phyloP scores from a whole-genome alignment of 2,797 vertebrate genomes.

The Falco biarmicus region DNA sequence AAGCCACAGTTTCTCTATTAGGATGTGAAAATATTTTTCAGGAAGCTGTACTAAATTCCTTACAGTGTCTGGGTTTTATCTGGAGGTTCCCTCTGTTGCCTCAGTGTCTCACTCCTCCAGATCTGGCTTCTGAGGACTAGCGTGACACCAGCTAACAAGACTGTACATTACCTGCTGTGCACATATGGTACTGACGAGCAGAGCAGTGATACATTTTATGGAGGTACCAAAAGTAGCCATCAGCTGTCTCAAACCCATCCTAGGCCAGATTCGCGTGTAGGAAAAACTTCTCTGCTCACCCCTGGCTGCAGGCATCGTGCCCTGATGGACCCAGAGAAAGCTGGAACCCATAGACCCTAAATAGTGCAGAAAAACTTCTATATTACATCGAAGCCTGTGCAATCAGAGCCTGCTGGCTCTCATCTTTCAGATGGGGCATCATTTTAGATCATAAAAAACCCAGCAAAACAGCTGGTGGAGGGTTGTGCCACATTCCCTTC shows the following conservation, averaged over 20 bases:
- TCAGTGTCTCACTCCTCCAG: neutral
- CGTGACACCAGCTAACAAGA: neutral
- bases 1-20: neutral
- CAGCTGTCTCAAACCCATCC: neutral
- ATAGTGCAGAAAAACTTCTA: neutral
- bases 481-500: neutral
- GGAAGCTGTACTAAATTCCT: neutral
- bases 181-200: accelerated
- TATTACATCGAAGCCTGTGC: neutral
- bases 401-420: neutral
- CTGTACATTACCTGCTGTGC: neutral
- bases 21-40: neutral
- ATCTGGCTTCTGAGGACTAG: neutral
- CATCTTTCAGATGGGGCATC: neutral
- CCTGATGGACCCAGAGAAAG: neutral
- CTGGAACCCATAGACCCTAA: neutral
- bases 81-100: neutral
- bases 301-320: neutral
- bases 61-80: neutral
- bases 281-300: neutral
- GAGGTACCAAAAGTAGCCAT: neutral
- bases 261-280: neutral
- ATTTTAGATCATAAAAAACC: neutral
- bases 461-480: neutral
- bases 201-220: neutral